These are phyloP conservation scores for Campoletis sonorensis DNA, from an alignment of 1,140 invertebrate species.

Conservation along the genomic window DNA sequence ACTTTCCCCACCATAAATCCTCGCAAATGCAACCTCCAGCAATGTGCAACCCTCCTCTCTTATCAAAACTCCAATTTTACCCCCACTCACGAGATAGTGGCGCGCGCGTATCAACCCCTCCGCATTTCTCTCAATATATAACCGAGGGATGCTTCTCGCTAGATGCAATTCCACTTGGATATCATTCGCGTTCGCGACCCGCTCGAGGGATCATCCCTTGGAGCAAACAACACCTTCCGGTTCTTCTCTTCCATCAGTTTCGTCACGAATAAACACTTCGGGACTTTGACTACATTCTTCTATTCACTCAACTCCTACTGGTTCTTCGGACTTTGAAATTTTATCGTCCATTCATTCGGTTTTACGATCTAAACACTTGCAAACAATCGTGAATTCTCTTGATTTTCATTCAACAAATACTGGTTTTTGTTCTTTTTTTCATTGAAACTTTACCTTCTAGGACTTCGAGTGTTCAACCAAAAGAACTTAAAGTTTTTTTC, in stretches of 20 bases:
- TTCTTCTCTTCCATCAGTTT: not conserved
- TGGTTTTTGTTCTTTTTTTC: too few relatives aligned
- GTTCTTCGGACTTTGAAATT: too few relatives aligned
- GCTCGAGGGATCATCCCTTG: slow-evolving; percentile 22
- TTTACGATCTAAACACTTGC: too few relatives aligned
- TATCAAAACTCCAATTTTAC: slow-evolving; percentile 21
- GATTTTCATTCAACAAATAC: too few relatives aligned
- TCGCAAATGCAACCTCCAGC: slow-evolving; percentile 23
- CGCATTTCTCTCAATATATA: slow-evolving; percentile 31
- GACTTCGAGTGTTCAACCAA: not conserved
- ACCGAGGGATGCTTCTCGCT: slow-evolving; percentile 55
- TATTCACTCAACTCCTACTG: too few relatives aligned
- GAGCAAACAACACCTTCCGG: not conserved
- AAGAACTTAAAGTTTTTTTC: not conserved
- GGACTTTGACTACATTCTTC: not conserved
- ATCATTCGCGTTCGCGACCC: slow-evolving; percentile 70
- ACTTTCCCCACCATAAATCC: slow-evolving; percentile 53
- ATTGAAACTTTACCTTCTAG: not conserved
- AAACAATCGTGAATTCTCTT: too few relatives aligned
- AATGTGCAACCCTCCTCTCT: slow-evolving; percentile 47
- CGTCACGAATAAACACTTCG: not conserved
- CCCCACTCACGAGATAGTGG: not conserved
- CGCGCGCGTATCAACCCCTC: slow-evolving; percentile 36
- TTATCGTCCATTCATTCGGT: too few relatives aligned
- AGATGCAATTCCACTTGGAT: slow-evolving; percentile 58